Conservation (phyloP, 2,797 vertebrate genomes). For the Cyprinella venusta region DNA sequence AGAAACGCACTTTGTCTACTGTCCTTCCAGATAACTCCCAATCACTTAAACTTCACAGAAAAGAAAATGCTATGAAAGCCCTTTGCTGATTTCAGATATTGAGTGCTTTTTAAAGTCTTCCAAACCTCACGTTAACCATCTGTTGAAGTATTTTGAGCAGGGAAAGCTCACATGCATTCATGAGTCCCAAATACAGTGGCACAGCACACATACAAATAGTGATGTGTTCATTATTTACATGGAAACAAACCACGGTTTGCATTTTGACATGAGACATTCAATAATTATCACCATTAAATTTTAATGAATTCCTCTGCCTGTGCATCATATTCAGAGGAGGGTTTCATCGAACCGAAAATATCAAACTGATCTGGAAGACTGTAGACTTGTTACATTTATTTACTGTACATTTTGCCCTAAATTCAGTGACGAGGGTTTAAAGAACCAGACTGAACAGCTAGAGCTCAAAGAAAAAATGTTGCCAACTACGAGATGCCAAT, state of each 20-base stretch:
- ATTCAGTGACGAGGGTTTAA: background rate
- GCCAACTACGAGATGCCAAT: background rate
- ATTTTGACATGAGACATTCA: background rate
- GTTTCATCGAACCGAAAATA: background rate
- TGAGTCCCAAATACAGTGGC: background rate
- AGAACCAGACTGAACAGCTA: background rate
- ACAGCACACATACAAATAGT: background rate
- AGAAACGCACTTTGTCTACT: background rate
- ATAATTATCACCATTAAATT: background rate
- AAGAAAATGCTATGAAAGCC: conserved; percentile 19
- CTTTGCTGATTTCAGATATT: conserved; percentile 27
- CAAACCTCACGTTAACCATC: background rate
- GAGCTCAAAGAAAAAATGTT: background rate
- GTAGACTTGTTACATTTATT: background rate
- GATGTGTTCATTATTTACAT: conserved; percentile 29
- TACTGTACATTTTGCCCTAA: conserved; percentile 13
- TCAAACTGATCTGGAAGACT: conserved; percentile 15
- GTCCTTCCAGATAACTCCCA: background rate
- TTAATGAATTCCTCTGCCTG: background rate
- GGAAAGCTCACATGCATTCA: conserved; percentile 6
- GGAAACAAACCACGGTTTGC: background rate
- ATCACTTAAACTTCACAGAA: background rate
- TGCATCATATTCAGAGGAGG: background rate
- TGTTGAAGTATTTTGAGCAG: background rate
- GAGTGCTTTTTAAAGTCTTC: background rate